Conservation (phyloP, 2,888 invertebrate genomes). For the Abrostola triplasia region DNA sequence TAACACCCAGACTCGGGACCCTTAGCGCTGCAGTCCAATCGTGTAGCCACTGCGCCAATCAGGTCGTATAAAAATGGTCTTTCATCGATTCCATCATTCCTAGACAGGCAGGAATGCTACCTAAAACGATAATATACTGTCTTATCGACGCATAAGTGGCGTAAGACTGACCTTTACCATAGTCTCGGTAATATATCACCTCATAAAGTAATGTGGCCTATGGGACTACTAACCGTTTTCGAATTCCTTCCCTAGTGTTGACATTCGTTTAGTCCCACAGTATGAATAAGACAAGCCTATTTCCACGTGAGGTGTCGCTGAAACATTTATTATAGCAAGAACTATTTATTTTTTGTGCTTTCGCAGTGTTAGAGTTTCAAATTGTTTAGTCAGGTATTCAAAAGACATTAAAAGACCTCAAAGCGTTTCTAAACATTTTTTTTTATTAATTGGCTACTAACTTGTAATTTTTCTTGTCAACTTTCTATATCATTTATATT, state of each 20-base stretch:
- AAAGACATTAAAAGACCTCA: too few species aligned
- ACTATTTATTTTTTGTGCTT: too few species aligned
- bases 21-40: too few species aligned
- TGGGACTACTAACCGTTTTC: slow-evolving; percentile 54
- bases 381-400: too few species aligned
- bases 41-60: too few species aligned
- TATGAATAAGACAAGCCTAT: neutral
- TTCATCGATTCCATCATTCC: slow-evolving; percentile 20
- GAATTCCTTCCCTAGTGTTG: slow-evolving; percentile 42
- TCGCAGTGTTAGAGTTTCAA: too few species aligned
- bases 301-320: neutral
- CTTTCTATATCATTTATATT: too few species aligned
- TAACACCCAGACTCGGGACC: too few species aligned
- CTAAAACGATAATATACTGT: slow-evolving; percentile 46
- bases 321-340: too few species aligned
- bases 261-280: slow-evolving; percentile 35
- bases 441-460: too few species aligned
- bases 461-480: too few species aligned
- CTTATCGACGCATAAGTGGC: slow-evolving; percentile 36
- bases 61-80: slow-evolving; percentile 17
- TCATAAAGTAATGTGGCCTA: slow-evolving; percentile 46
- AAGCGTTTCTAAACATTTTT: too few species aligned
- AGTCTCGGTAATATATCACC: slow-evolving; percentile 43
- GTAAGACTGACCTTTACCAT: slow-evolving; percentile 50
- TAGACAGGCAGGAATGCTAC: slow-evolving; percentile 9